phyloP scores from a whole-genome alignment of 2,888 invertebrate genomes.

The Acleris laterana region DNA sequence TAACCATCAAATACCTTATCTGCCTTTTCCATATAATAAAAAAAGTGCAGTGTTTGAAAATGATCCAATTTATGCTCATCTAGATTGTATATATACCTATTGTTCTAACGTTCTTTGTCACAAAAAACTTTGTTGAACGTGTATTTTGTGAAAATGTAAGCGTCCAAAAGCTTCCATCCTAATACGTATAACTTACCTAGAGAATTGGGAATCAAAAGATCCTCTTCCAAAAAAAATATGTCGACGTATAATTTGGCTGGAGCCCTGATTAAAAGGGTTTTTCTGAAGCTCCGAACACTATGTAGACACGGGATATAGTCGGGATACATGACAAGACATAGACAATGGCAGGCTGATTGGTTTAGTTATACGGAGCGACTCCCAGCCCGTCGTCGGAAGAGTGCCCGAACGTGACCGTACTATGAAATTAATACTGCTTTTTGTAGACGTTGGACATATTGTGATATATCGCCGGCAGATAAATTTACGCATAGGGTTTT shows the following conservation, averaged over 20 bases:
- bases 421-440: constrained; percentile 25
- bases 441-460: constrained; percentile 8
- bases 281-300: constrained; percentile 3
- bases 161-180: neutral
- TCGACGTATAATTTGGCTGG: neutral
- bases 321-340: constrained; percentile 53
- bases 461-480: neutral
- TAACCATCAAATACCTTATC: no score
- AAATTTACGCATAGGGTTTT: neutral
- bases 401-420: constrained; percentile 60
- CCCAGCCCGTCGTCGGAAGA: constrained; percentile 59
- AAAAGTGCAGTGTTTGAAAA: no score
- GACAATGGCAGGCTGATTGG: constrained; percentile 77
- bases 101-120: no score
- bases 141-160: no score
- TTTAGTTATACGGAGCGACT: constrained; percentile 75
- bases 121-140: no score
- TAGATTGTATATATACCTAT: no score
- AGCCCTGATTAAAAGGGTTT: constrained; percentile 13
- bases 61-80: no score
- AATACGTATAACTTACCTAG: neutral
- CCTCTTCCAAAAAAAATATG: neutral
- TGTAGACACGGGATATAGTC: constrained; percentile 10
- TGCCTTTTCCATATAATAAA: no score
- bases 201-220: neutral